Conservation (phyloP, 2,888 invertebrate genomes). For the Patella ulyssiponensis region DNA sequence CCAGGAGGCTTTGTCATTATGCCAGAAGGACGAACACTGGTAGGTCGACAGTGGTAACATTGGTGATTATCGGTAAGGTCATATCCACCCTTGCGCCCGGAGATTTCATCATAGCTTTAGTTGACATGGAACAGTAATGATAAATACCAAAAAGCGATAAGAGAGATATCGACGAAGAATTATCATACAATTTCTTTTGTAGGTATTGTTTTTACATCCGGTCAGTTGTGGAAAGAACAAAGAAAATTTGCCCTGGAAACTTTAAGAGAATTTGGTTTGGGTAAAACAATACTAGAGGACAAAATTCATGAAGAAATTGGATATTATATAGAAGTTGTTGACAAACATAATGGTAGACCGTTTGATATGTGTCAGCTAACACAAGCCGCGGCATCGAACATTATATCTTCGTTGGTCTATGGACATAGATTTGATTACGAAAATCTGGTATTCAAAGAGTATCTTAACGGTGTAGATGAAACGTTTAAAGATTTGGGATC, state of each 20-base stretch:
- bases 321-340: constrained; percentile 10
- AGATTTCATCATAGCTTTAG: no score
- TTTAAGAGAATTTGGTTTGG: constrained; percentile 24
- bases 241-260: constrained; percentile 20
- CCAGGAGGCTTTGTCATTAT: no score
- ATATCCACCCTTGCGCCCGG: no score
- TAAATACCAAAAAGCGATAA: no score
- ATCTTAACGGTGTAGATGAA: constrained; percentile 15
- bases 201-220: constrained; percentile 21
- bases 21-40: no score
- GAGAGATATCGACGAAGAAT: no score
- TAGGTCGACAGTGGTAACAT: no score
- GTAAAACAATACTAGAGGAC: constrained; percentile 23
- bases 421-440: constrained; percentile 27
- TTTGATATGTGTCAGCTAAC: constrained; percentile 21
- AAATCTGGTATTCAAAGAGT: constrained; percentile 18
- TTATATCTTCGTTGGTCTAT: constrained; percentile 25
- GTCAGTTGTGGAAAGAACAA: constrained; percentile 25
- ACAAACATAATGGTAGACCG: neutral
- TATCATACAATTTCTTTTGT: neutral
- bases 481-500: constrained; percentile 5
- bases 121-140: no score
- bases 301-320: constrained; percentile 25
- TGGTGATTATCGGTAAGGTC: no score
- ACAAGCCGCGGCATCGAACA: constrained; percentile 20